Evolutionary conservation across 1,140 invertebrate genomes (phyloP).

Genomic region (Cydia splendana): DNA sequence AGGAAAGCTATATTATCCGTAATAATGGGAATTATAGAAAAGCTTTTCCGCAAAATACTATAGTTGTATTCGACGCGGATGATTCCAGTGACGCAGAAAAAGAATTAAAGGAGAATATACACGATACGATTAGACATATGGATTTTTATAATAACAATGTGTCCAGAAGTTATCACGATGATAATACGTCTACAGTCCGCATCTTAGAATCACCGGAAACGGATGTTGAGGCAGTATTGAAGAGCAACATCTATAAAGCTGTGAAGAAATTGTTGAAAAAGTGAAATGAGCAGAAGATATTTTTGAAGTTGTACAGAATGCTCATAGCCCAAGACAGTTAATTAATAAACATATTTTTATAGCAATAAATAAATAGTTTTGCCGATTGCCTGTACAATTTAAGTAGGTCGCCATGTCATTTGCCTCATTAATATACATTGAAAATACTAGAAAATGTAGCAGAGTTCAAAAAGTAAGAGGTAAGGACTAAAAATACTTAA

Average conservation of each 20-base stretch:
- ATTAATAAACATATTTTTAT: too few species aligned
- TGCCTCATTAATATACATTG: too few species aligned
- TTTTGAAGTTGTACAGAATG: too few species aligned
- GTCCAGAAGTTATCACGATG: not conserved
- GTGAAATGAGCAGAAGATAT: not conserved
- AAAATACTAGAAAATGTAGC: too few species aligned
- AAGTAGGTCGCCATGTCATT: too few species aligned
- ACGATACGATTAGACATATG: not conserved
- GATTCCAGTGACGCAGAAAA: conserved; percentile 1
- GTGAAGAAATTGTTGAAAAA: not conserved
- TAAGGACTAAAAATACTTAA: too few species aligned
- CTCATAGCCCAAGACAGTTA: too few species aligned
- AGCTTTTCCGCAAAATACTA: not conserved
- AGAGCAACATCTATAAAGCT: conserved; percentile 17
- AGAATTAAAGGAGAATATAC: conserved; percentile 4
- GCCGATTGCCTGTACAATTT: too few species aligned
- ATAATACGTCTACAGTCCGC: not conserved
- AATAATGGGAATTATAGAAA: not conserved
- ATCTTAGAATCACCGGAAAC: not conserved
- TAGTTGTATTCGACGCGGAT: not conserved
- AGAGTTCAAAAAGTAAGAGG: too few species aligned
- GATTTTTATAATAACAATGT: not conserved
- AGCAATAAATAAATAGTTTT: too few species aligned
- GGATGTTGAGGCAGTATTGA: not conserved
- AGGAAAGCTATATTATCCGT: not conserved